Percentiles rank a stretch among this genome's conserved stretches.
Conservation (phyloP, 2,797 vertebrate genomes). For the Monodelphis domestica region DNA sequence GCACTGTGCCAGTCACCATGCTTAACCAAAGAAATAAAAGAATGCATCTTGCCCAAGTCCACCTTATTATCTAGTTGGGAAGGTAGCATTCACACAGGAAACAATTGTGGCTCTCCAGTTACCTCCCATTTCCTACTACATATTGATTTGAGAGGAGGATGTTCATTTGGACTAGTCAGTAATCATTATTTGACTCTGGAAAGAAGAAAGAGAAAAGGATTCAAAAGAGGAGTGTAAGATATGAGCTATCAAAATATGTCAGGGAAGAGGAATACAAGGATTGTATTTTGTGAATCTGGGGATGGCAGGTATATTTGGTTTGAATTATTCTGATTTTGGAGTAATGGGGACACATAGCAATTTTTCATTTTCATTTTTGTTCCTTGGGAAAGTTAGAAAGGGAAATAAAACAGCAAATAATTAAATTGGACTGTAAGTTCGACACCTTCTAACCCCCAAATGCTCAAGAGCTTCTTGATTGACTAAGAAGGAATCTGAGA, state of each 20-base stretch:
- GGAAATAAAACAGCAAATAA: neutral
- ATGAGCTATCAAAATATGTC: neutral
- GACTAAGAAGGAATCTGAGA: neutral
- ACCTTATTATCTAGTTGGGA: neutral
- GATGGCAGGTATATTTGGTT: neutral
- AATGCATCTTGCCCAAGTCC: neutral
- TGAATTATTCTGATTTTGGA: neutral
- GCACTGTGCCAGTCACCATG: neutral
- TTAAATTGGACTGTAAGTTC: neutral
- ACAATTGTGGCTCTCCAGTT: neutral
- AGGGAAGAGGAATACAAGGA: neutral
- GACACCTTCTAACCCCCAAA: neutral
- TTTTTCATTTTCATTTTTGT: neutral
- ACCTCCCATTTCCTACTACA: neutral
- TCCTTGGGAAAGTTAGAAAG: neutral
- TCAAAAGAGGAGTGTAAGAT: neutral
- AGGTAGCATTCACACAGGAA: neutral
- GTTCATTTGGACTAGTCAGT: neutral
- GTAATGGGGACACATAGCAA: neutral
- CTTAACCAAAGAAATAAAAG: neutral
- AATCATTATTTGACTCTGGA: neutral
- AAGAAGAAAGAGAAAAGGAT: neutral
- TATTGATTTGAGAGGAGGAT: neutral
- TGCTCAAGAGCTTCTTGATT: neutral
- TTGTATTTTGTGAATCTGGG: neutral